These are phyloP conservation scores for Molorchus minor DNA, from an alignment of 2,888 invertebrate genomes.

Conservation along the genomic window DNA sequence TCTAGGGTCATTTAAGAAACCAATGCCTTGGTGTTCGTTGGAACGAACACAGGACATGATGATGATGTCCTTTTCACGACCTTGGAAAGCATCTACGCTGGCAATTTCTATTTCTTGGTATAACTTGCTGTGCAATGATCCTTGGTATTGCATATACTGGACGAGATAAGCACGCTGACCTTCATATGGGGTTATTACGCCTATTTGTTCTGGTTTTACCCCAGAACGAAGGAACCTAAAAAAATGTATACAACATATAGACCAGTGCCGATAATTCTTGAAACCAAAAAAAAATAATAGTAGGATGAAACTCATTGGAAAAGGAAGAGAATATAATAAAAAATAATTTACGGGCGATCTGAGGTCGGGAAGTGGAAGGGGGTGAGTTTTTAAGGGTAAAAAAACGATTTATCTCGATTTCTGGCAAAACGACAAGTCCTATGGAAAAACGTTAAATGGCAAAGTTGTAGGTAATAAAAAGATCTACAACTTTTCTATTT, in stretches of 20 bases:
- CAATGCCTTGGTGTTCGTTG: conserved; percentile 97
- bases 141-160: conserved; percentile 99
- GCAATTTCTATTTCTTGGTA: conserved; percentile 99
- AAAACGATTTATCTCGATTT: no score
- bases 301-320: no score
- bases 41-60: conserved; percentile 98
- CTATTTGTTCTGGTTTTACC: conserved; percentile 97
- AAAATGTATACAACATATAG: conserved; percentile 22
- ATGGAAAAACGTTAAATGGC: no score
- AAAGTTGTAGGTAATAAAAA: no score
- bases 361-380: no score
- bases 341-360: no score
- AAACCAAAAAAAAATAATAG: no score
- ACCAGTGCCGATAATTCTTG: no score
- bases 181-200: conserved; percentile 98
- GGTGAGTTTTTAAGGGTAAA: no score
- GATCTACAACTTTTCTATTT: no score
- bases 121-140: conserved; percentile 93
- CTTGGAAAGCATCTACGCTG: conserved; percentile 99
- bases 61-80: conserved; percentile 98
- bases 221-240: conserved; percentile 90
- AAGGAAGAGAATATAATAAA: no score
- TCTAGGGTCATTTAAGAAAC: conserved; percentile 97
- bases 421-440: no score
- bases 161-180: conserved; percentile 97